Percentiles rank a stretch among this genome's conserved stretches.
Conservation (phyloP, 2,797 vertebrate genomes). For the Parauchenoglanis ngamensis region DNA sequence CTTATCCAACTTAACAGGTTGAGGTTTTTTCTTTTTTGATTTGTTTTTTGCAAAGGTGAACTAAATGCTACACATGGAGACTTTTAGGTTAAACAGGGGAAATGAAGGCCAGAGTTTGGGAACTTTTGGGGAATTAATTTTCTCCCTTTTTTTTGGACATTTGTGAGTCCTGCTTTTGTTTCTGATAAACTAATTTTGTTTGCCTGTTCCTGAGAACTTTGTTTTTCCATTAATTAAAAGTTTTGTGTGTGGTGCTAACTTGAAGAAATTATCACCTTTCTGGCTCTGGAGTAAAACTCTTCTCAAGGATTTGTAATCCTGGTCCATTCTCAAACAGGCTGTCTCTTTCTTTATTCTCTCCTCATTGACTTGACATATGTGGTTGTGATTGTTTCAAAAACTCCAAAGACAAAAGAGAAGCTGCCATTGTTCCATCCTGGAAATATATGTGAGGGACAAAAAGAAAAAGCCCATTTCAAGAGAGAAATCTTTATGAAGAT, state of each 20-base stretch:
- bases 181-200: not conserved
- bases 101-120: not conserved
- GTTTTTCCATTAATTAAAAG: conserved; percentile 11
- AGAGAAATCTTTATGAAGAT: conserved; percentile 66
- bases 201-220: conserved; percentile 6
- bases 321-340: conserved; percentile 13
- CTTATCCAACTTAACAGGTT: not conserved
- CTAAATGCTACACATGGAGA: not conserved
- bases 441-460: conserved; percentile 45
- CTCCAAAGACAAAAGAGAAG: conserved; percentile 48
- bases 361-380: conserved; percentile 32
- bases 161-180: not conserved
- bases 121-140: not conserved
- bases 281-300: not conserved
- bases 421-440: conserved; percentile 60
- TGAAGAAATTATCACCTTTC: not conserved
- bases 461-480: conserved; percentile 59
- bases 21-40: not conserved
- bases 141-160: not conserved
- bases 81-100: not conserved
- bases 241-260: not conserved
- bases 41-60: not conserved
- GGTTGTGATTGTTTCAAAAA: conserved; percentile 39
- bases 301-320: conserved; percentile 29
- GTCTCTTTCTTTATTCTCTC: conserved; percentile 12